A percentile compares a stretch with the other conserved stretches of the same genome.
phyloP scores from a whole-genome alignment of 1,140 invertebrate species.

The Cydia strobilella region DNA sequence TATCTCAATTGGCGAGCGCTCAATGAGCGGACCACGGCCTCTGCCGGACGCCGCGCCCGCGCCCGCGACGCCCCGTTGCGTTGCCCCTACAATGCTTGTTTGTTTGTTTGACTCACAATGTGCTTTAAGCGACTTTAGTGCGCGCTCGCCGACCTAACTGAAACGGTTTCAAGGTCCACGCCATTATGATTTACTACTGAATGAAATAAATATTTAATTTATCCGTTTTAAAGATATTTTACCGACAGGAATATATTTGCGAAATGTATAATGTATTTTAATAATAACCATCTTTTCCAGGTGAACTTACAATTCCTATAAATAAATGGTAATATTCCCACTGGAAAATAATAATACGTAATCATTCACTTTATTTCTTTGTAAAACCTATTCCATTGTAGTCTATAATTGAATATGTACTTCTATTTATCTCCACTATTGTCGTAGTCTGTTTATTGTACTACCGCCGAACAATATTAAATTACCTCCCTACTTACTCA shows the following conservation, averaged over 20 bases:
- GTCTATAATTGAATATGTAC: slow-evolving; percentile 46
- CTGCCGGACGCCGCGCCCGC: slow-evolving; percentile 70
- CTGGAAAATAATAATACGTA: slow-evolving; percentile 39
- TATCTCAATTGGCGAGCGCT: slow-evolving; percentile 75
- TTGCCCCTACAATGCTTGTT: slow-evolving; percentile 48
- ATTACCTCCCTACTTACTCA: slow-evolving; percentile 38
- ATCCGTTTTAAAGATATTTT: background rate
- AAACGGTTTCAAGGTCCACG: slow-evolving; percentile 19
- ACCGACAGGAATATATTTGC: slow-evolving; percentile 24
- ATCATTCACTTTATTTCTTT: slow-evolving; percentile 38
- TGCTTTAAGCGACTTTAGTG: slow-evolving; percentile 50
- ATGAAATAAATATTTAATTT: background rate
- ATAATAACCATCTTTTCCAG: slow-evolving; percentile 42
- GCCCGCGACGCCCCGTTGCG: slow-evolving; percentile 23
- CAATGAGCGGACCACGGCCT: slow-evolving; percentile 65
- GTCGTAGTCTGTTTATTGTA: slow-evolving; percentile 49
- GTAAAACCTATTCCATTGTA: slow-evolving; percentile 33
- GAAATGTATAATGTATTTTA: slow-evolving; percentile 34
- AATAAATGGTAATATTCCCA: slow-evolving; percentile 43
- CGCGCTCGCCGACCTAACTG: background rate
- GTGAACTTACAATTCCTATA: slow-evolving; percentile 38
- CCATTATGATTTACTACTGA: slow-evolving; percentile 14
- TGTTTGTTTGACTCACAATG: slow-evolving; percentile 73
- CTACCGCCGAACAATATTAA: slow-evolving; percentile 50
- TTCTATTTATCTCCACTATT: slow-evolving; percentile 57